Percentiles rank a stretch among this genome's conserved stretches.
phyloP scores from a whole-genome alignment of 2,797 vertebrate species.

The Podarcis lilfordi region DNA sequence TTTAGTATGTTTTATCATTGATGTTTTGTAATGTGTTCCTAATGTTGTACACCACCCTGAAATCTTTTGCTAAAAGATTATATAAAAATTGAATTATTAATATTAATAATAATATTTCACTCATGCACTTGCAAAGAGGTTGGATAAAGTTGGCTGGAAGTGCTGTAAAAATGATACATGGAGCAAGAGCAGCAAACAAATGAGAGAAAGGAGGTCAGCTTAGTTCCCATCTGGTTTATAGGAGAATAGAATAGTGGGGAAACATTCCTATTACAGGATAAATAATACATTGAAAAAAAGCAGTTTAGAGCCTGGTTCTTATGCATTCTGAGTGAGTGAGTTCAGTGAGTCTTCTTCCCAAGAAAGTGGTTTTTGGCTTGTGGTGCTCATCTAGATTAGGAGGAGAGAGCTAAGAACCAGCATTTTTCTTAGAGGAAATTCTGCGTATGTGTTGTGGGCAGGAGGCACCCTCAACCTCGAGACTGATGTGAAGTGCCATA shows the following conservation, averaged over 20 bases:
- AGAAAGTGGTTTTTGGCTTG: not conserved
- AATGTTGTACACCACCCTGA: too few relatives aligned
- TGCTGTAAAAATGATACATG: not conserved
- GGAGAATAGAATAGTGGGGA: not conserved
- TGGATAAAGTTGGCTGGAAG: not conserved
- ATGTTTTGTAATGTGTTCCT: too few relatives aligned
- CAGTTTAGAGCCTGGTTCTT: not conserved
- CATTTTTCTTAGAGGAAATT: not conserved
- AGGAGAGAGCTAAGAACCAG: not conserved
- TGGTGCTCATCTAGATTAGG: not conserved
- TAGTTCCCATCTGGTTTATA: not conserved
- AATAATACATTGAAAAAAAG: not conserved
- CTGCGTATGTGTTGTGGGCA: not conserved
- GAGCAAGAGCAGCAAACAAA: not conserved
- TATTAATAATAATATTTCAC: not conserved
- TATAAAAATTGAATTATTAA: too few relatives aligned
- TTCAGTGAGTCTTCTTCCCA: not conserved
- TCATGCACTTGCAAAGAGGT: not conserved
- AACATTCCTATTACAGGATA: not conserved
- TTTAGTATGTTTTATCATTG: too few relatives aligned
- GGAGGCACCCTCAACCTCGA: too few relatives aligned
- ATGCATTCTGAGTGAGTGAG: not conserved
- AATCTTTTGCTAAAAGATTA: too few relatives aligned
- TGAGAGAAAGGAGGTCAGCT: not conserved
- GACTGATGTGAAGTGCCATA: too few relatives aligned